These are phyloP conservation scores for Andricus curvator DNA, from an alignment of 2,888 invertebrate genomes.

Conservation along the genomic window DNA sequence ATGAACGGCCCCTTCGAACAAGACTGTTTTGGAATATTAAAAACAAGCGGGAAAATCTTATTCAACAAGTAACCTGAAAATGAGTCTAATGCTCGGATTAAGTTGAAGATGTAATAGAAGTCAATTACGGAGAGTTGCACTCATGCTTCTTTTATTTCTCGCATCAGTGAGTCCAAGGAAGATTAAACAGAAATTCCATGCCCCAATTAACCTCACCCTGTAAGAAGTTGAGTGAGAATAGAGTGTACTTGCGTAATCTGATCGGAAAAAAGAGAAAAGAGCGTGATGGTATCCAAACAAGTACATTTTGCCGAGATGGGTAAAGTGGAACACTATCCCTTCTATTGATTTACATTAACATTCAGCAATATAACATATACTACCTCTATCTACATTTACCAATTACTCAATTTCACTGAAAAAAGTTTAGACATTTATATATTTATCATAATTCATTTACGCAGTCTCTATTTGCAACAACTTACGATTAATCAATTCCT, in stretches of 20 bases:
- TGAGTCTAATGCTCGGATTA: constrained; percentile 2
- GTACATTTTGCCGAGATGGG: constrained; percentile 16
- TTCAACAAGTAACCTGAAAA: not conserved
- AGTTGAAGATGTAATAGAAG: constrained; percentile 23
- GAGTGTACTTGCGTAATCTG: constrained; percentile 18
- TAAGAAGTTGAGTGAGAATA: constrained; percentile 21
- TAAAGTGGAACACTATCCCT: not conserved
- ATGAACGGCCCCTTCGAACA: no score
- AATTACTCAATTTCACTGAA: not conserved
- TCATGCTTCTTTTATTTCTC: constrained; percentile 11
- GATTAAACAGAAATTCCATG: constrained; percentile 37
- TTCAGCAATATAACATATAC: not conserved
- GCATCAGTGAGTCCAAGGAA: constrained; percentile 25
- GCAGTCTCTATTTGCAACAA: not conserved
- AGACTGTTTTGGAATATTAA: no score
- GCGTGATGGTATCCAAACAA: constrained; percentile 10
- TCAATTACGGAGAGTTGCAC: constrained; percentile 18
- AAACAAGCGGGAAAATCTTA: not conserved
- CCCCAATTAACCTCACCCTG: constrained; percentile 23
- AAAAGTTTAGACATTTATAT: not conserved
- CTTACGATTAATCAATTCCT: no score
- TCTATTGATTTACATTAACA: not conserved
- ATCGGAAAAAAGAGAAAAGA: constrained; percentile 31
- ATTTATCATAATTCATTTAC: not conserved
- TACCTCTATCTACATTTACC: not conserved